A percentile compares a stretch with the other conserved stretches of the same genome.
These are phyloP conservation scores for Elgaria multicarinata DNA, from an alignment of 2,113 vertebrate genomes.

Conservation along the genomic window DNA sequence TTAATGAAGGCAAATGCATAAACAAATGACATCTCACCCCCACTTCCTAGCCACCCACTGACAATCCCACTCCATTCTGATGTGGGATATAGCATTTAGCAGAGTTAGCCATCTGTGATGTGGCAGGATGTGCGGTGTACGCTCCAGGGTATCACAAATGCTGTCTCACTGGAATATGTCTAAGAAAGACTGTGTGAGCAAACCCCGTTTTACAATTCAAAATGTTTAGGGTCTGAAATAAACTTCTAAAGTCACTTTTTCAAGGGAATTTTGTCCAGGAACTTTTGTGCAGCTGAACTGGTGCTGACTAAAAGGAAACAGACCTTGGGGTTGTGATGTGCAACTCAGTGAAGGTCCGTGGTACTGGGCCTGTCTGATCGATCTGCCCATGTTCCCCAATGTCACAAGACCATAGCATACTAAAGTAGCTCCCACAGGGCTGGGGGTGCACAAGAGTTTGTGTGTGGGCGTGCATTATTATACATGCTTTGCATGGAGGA, in stretches of 20 bases:
- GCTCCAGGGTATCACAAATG: neutral
- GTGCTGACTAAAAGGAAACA: neutral
- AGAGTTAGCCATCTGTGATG: slow-evolving; percentile 10
- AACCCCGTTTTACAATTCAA: neutral
- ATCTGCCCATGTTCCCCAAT: neutral
- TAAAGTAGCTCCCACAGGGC: neutral
- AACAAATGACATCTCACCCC: slow-evolving; percentile 14
- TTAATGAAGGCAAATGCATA: slow-evolving; percentile 16
- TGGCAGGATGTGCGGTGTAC: slow-evolving; percentile 8
- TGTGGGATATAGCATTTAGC: neutral
- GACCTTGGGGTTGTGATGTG: neutral
- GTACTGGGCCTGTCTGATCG: neutral
- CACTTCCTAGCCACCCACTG: slow-evolving; percentile 13
- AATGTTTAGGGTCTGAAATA: neutral
- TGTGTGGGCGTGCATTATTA: neutral
- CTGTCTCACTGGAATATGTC: neutral
- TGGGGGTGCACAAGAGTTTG: neutral
- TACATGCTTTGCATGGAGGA: no score
- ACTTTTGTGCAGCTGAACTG: neutral
- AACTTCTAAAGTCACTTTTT: neutral
- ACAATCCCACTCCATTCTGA: slow-evolving; percentile 4
- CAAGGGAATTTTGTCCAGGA: neutral
- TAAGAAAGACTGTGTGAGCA: neutral
- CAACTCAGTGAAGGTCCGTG: no score
- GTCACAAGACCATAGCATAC: neutral